Percentiles rank a stretch among this genome's conserved stretches.
These are phyloP conservation scores for Corydoras maculifer DNA, from an alignment of 2,113 vertebrate species.

Conservation along the genomic window DNA sequence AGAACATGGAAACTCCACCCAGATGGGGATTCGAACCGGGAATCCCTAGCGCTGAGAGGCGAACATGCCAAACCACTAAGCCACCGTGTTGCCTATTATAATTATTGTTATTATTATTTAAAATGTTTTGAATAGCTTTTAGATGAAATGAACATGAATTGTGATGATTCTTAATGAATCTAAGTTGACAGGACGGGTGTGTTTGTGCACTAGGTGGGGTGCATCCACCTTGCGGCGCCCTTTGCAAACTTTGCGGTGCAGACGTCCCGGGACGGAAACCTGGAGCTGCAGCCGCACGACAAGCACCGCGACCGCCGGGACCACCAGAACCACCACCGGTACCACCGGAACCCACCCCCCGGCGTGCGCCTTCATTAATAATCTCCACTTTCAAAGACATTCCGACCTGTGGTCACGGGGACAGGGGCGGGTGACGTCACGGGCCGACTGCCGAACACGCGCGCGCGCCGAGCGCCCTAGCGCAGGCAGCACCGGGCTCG, in stretches of 20 bases:
- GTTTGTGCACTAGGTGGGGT: neutral
- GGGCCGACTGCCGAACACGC: neutral
- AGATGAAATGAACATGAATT: too few relatives aligned
- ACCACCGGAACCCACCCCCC: too few relatives aligned
- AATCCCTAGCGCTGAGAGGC: too few relatives aligned
- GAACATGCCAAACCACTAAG: too few relatives aligned
- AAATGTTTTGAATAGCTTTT: too few relatives aligned
- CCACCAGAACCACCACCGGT: neutral
- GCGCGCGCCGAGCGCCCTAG: neutral
- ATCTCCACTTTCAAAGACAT: neutral
- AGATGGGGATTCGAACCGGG: too few relatives aligned
- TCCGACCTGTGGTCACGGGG: slow-evolving; percentile 14
- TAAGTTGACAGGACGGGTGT: neutral
- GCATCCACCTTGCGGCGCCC: slow-evolving; percentile 31
- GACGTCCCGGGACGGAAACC: neutral
- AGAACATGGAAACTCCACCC: too few relatives aligned
- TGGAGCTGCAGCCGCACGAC: neutral
- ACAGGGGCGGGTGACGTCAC: slow-evolving; percentile 58
- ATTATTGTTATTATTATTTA: too few relatives aligned
- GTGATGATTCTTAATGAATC: too few relatives aligned
- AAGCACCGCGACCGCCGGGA: neutral
- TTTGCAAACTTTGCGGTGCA: slow-evolving; percentile 1
- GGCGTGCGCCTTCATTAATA: neutral
- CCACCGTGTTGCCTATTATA: too few relatives aligned
- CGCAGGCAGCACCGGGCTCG: neutral